phyloP scores from a whole-genome alignment of 2,113 vertebrate species.

The Eretmochelys imbricata region DNA sequence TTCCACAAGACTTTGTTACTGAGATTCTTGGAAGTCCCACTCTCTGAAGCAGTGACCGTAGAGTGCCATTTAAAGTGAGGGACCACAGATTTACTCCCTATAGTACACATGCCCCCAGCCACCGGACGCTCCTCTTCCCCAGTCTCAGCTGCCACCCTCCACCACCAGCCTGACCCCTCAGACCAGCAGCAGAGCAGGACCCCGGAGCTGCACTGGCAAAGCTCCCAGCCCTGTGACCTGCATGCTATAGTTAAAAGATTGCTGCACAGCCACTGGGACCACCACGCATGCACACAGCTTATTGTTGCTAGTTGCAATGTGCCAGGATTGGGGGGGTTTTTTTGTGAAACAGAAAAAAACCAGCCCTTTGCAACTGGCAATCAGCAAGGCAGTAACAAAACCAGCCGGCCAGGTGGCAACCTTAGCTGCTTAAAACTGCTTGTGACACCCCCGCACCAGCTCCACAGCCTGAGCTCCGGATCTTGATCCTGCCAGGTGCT shows the following conservation, averaged over 20 bases:
- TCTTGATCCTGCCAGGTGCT: slow-evolving; percentile 25
- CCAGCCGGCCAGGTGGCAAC: neutral
- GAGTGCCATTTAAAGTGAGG: neutral
- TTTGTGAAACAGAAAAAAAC: neutral
- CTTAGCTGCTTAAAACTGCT: neutral
- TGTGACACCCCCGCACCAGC: slow-evolving; percentile 30
- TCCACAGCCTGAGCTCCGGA: slow-evolving; percentile 47
- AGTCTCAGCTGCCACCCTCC: neutral
- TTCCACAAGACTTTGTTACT: neutral
- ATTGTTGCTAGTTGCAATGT: neutral
- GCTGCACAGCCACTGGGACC: neutral
- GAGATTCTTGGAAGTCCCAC: slow-evolving; percentile 3
- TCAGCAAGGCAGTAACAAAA: neutral
- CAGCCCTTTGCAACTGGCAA: neutral
- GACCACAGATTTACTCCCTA: neutral
- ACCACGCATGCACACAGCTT: neutral
- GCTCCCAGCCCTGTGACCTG: neutral
- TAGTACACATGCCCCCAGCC: neutral
- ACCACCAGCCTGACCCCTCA: neutral
- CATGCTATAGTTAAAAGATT: neutral
- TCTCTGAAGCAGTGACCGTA: neutral
- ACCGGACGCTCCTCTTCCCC: neutral
- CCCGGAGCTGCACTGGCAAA: too few species aligned
- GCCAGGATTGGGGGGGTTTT: neutral
- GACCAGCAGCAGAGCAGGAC: too few species aligned